These are phyloP conservation scores for Ceyx margarethae DNA, from an alignment of 2,113 vertebrate species.

Conservation along the genomic window DNA sequence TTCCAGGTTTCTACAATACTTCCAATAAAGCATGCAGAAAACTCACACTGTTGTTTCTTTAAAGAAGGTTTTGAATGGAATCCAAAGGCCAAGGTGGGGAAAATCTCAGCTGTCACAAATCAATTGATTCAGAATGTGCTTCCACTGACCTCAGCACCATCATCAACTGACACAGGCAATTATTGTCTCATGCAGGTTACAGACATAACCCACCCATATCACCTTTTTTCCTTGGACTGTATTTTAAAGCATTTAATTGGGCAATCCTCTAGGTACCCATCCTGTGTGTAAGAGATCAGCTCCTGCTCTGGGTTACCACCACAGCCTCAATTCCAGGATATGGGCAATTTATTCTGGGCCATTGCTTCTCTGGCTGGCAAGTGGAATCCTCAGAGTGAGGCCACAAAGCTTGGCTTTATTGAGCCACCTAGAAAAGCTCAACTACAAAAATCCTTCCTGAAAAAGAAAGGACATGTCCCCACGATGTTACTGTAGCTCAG, in stretches of 20 bases:
- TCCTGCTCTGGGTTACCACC: not conserved
- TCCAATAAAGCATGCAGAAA: not conserved
- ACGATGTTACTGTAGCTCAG: not conserved
- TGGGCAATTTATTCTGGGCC: not conserved
- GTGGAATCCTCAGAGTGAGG: not conserved
- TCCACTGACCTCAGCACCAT: not conserved
- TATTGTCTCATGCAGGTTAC: not conserved
- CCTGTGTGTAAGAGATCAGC: not conserved
- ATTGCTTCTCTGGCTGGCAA: not conserved
- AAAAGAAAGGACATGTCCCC: not conserved
- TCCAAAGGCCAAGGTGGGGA: not conserved
- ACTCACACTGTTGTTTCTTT: not conserved
- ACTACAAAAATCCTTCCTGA: not conserved
- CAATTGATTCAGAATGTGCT: conserved; percentile 8
- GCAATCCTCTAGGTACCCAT: not conserved
- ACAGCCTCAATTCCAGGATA: not conserved
- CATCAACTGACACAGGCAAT: not conserved
- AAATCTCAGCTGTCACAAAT: conserved; percentile 29
- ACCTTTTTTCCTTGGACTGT: too few species aligned
- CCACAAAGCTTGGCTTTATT: not conserved
- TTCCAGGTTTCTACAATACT: not conserved
- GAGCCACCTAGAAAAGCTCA: not conserved
- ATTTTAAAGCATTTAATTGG: not conserved
- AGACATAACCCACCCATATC: not conserved
- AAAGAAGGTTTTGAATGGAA: conserved; percentile 21